Evolutionary conservation across 2,113 vertebrate genomes (phyloP), one percentile per base, ranked within the genome.

Genomic region (Nycticryphes semicollaris): DNA sequence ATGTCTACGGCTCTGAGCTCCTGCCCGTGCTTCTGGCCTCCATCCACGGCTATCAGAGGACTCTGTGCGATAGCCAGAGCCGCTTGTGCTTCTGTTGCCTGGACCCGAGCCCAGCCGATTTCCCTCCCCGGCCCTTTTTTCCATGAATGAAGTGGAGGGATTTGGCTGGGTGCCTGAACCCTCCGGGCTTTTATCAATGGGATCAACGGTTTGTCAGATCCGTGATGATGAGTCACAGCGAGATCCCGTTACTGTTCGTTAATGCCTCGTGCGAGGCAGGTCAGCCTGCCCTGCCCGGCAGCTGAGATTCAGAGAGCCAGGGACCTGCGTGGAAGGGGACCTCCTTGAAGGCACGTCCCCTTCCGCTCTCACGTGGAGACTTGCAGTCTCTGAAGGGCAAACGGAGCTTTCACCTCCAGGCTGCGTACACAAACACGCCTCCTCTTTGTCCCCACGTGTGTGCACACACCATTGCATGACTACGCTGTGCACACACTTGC

Each of bases 111-210:
- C 97, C 95, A 93, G 89, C 81, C 5, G 4, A 1, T 75, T 92
- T 82, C 83, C 84, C 80, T 90, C 62, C 64, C 66, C 21, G 0
- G 67, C 94, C 76, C 64, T 89, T 68, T 70, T 95, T 88, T 54
- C 92, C 94, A 22, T 98, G 97, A 98, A 98, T 97, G 97, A 91
- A 97, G 56, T 27, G 39, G 66, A 95, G 87, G 96, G 89, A 81
- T 87, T 88, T 97, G 97, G 96, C 97, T 9, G 6, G 23, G 69
- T 93, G 93, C 96, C 95, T 11, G 2, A 93, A 82, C 73, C 83
- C 93, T 94, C 91, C 0, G 19, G 80, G 96, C 84, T 97, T 98
- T 96, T 95, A 96, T 98, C 97, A 97, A 87, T 97, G 95, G 93
- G 83, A 93, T 94, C 94, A 94, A 94, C 47, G 76, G 84, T 95